Evolutionary conservation across 2,797 vertebrate species (phyloP), one percentile per base, ranked within the genome.

Genomic region (Spea hammondii): DNA sequence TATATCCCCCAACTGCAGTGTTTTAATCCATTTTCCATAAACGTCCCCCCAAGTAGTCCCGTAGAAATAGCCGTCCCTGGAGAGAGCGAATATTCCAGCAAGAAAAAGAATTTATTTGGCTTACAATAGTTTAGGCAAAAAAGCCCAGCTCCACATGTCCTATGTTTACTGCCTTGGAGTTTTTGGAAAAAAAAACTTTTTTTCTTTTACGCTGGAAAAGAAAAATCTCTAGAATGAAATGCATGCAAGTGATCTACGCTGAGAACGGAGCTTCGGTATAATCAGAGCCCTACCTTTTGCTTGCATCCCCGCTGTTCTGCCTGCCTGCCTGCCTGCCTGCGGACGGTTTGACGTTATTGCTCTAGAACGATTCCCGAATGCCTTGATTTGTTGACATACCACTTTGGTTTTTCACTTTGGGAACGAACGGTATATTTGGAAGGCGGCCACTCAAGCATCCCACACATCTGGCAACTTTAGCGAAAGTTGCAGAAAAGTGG

Each of bases 381-480:
- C 48, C 12, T 67, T 17, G n/a, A 32, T 69, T 51, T 69, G 67
- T 62, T 62, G 59, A 62, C 59, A 62, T 62, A 62, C 67, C 67
- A 44, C 7, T 67, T 12, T 65, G 44, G 64, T 8, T 65, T 65
- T 46, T 8, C 44, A 65, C 64, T n/a, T 49, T 67, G 65, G 65
- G 11, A 49, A 7, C 44, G 3, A 17, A 51, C 13, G 49, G n/a
- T 49, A 6, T n/a, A 14, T 17, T 51, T 69, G 67, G 67, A 48
- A 69, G 49, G n/a, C n/a, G 4, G 48, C 47, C 11, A 8, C 12
- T 67, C 12, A 8, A 46, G 65, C 65, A 6, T 67, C 65, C 65
- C 65, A 67, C 65, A 67, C 65, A 49, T 49, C 10, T 67, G 65
- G 65, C 65, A 67, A 32, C 45, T 2, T 11, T 48, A 67, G 46